Percentiles rank a stretch among this genome's conserved stretches.
These are phyloP conservation scores for Argyrosomus japonicus DNA, from an alignment of 2,113 vertebrate genomes.

Conservation along the genomic window DNA sequence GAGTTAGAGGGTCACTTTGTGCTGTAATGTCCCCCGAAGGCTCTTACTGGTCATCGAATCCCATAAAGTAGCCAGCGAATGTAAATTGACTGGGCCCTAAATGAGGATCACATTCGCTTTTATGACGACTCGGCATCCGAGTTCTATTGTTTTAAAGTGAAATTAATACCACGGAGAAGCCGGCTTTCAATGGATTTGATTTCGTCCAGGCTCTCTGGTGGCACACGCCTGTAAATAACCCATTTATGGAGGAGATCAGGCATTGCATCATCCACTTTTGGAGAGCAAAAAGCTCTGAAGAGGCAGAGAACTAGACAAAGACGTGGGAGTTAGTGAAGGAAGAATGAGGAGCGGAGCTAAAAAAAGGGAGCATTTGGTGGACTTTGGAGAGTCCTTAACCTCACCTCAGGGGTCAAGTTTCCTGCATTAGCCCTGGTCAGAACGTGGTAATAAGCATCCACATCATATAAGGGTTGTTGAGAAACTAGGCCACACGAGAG, in stretches of 20 bases:
- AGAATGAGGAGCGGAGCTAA: conserved; percentile 42
- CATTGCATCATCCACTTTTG: conserved; percentile 24
- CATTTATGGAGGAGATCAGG: conserved; percentile 24
- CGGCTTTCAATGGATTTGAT: conserved; percentile 62
- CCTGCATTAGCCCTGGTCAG: conserved; percentile 60
- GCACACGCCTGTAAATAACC: conserved; percentile 5
- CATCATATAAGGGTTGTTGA: conserved; percentile 65
- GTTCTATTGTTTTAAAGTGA: conserved; percentile 51
- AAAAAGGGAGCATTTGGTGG: conserved; percentile 37
- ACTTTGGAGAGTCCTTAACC: conserved; percentile 77
- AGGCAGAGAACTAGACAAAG: conserved; percentile 12
- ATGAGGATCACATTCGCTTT: conserved; percentile 51
- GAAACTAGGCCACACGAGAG: conserved; percentile 72
- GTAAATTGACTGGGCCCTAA: conserved; percentile 42
- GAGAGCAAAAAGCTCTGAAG: conserved; percentile 17
- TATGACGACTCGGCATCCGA: conserved; percentile 28
- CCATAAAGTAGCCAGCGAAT: conserved; percentile 34
- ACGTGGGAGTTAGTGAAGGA: conserved; percentile 29
- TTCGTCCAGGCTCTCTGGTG: conserved; percentile 16
- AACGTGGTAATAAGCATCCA: conserved; percentile 76
- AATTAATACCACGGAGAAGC: conserved; percentile 37
- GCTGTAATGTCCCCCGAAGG: conserved; percentile 41
- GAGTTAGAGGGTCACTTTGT: conserved; percentile 55
- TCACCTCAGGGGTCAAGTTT: conserved; percentile 68
- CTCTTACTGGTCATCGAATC: conserved; percentile 51